These are phyloP conservation scores for Proales similis DNA, from an alignment of 1,140 invertebrate species.

Conservation along the genomic window DNA sequence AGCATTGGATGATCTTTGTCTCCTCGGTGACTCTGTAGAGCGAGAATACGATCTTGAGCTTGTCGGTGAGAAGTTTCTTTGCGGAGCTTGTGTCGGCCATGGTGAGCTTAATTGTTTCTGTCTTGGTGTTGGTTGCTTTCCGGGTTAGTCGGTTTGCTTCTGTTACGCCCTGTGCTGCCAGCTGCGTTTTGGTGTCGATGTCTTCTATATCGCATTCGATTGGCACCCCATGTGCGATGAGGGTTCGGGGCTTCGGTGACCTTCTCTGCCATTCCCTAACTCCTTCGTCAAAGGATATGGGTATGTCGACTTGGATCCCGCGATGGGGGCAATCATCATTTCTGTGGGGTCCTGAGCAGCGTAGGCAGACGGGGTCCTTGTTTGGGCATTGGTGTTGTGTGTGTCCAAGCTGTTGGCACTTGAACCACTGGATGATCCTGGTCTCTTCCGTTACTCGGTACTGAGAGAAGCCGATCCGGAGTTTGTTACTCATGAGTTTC, in stretches of 20 bases:
- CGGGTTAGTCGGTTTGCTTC: neutral
- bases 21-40: neutral
- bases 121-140: slow-evolving; percentile 3
- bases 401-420: too few species aligned
- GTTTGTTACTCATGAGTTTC: too few species aligned
- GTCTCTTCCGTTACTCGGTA: too few species aligned
- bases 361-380: too few species aligned
- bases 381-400: too few species aligned
- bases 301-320: too few species aligned
- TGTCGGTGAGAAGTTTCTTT: neutral
- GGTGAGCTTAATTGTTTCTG: neutral
- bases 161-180: neutral
- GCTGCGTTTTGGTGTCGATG: neutral
- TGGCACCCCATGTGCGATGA: neutral
- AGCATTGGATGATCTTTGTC: slow-evolving; percentile 18
- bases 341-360: too few species aligned
- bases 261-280: neutral
- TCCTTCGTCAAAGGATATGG: neutral
- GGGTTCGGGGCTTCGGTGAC: neutral
- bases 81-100: neutral
- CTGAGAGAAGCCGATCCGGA: too few species aligned
- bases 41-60: neutral
- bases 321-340: too few species aligned
- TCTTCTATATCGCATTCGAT: neutral
- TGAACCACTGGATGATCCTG: too few species aligned